Evolutionary conservation across 2,797 vertebrate genomes (phyloP), one percentile per base, ranked within the genome.

Genomic region (Zalophus californianus): DNA sequence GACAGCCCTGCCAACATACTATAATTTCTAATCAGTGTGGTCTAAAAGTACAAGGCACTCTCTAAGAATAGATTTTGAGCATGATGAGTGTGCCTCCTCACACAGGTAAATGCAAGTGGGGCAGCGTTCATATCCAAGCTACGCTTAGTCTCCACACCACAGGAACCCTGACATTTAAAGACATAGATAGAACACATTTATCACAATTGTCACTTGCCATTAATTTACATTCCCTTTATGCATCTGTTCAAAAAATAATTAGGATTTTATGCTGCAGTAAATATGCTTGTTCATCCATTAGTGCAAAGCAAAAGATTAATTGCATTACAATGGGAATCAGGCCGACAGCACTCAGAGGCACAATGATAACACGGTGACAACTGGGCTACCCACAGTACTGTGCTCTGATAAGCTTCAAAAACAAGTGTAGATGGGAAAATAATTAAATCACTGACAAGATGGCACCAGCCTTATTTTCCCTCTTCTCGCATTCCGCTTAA

Each of bases 191-290:
- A 97, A 98, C 23, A 38, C 96, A 98, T 99, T 98, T 98, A 98
- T 98, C 98, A 98, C 93, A 96, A 98, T 98, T 98, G 98, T 98
- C 98, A 98, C 94, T 99, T 98, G 97, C 97, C 93, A 98, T 98
- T 98, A 98, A 98, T 98, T 99, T 98, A 98, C 97, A 98, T 98
- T 98, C 96, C 92, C 86, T 98, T 98, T 98, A 98, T 97, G 96
- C 98, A 98, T 99, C 97, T 98, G 97, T 98, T 99, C 98, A 98
- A 98, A 98, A 99, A 98, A 99, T 99, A 99, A 99, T 99, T 98
- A 98, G 97, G 97, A 98, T 99, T 99, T 99, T 99, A 98, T 98
- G 98, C 98, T 97, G 98, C 96, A 95, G 98, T 99, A 99, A 99
- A 99, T 98, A 98, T 97, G 98, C 98, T 98, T 98, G 98, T 98